phyloP scores from a whole-genome alignment of 2,797 vertebrate genomes.

The Botia kubotai region DNA sequence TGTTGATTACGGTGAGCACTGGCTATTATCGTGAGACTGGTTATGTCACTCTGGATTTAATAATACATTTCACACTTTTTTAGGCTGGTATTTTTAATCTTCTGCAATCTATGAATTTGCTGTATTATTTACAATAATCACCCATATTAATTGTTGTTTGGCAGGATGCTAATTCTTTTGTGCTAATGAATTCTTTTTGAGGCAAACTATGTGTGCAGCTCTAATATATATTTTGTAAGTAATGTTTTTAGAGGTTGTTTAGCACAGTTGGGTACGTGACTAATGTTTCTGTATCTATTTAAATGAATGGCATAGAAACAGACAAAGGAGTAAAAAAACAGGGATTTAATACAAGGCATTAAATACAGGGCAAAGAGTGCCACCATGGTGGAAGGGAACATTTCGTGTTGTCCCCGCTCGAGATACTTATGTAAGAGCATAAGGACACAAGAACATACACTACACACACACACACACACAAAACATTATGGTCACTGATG shows the following conservation, averaged over 20 bases:
- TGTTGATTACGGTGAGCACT: slow-evolving; percentile 8
- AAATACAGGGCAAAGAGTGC: neutral
- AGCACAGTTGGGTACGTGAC: neutral
- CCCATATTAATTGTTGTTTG: neutral
- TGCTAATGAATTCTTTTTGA: neutral
- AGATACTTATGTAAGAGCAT: neutral
- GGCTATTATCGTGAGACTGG: neutral
- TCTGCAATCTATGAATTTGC: neutral
- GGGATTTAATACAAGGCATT: neutral
- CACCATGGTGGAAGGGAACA: neutral
- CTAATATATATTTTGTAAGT: neutral
- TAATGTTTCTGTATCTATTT: neutral
- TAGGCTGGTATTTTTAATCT: neutral
- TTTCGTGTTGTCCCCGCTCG: neutral
- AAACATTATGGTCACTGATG: neutral
- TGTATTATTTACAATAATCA: neutral
- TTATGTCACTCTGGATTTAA: neutral
- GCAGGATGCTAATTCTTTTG: neutral
- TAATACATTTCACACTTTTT: neutral
- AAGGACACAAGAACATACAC: neutral
- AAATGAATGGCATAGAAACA: neutral
- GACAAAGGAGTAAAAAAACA: neutral
- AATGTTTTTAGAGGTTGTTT: neutral
- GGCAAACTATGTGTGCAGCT: neutral
- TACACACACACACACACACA: neutral